A percentile compares a stretch with the other conserved stretches of the same genome.
Evolutionary conservation across 2,888 invertebrate species (phyloP).

Genomic region (Corythucha ciliata): DNA sequence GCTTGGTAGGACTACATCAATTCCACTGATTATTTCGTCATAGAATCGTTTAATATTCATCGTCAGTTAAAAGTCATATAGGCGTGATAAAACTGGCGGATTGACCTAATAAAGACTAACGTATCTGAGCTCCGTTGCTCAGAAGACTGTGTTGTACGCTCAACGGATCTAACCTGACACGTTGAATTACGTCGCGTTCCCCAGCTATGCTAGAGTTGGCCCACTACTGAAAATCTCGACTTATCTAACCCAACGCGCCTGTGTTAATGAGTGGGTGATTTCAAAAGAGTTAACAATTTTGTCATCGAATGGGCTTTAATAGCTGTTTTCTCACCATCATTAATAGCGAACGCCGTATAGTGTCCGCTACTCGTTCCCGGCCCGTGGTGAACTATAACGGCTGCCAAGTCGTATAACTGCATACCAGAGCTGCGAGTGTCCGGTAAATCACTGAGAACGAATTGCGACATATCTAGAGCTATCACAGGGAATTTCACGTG

Average conservation of each 20-base stretch:
- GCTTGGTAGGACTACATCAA: no score
- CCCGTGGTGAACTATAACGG: conserved; percentile 73
- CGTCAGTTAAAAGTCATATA: no score
- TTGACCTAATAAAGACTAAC: no score
- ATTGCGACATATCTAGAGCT: conserved; percentile 67
- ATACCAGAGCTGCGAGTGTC: conserved; percentile 56
- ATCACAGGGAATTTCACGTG: conserved; percentile 65
- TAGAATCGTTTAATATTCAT: no score
- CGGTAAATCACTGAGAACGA: conserved; percentile 56
- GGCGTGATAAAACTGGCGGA: no score
- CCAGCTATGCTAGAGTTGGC: no score
- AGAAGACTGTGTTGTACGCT: no score
- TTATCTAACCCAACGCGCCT: neutral
- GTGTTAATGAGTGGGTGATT: neutral
- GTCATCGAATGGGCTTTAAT: neutral
- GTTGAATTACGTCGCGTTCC: no score
- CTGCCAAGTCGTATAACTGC: conserved; percentile 67
- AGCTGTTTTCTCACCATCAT: conserved; percentile 48
- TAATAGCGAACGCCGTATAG: conserved; percentile 73
- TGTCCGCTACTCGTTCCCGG: conserved; percentile 77
- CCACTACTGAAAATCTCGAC: neutral
- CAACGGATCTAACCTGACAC: no score
- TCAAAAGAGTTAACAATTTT: neutral
- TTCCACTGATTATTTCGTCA: no score
- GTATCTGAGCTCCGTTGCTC: no score